Evolutionary conservation across 2,888 invertebrate species (phyloP).

Genomic region (Sclerodermus sp.): DNA sequence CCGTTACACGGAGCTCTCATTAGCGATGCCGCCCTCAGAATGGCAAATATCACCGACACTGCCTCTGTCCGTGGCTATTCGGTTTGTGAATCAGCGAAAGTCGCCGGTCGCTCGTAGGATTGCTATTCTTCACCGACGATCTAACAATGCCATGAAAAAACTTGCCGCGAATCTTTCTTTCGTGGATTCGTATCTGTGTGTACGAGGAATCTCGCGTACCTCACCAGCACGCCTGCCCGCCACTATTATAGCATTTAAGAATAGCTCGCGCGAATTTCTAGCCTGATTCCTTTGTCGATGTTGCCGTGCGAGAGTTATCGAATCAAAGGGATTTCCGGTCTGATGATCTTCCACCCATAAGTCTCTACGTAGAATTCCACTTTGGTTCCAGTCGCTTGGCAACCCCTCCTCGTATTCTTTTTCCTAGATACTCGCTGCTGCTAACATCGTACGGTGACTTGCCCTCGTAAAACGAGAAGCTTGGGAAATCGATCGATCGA

Average conservation of each 20-base stretch:
- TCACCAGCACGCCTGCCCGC: neutral
- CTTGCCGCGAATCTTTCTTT: too few relatives aligned
- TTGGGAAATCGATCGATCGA: too few relatives aligned
- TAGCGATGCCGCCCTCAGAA: too few relatives aligned
- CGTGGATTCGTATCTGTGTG: too few relatives aligned
- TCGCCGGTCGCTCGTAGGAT: neutral
- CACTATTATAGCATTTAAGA: constrained; percentile 20
- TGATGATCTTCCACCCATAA: constrained; percentile 23
- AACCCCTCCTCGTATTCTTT: constrained; percentile 12
- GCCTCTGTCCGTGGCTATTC: too few relatives aligned
- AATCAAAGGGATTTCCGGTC: constrained; percentile 25
- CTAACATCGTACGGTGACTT: neutral
- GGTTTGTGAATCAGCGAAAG: too few relatives aligned
- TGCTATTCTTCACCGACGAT: neutral
- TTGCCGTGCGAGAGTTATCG: constrained; percentile 6
- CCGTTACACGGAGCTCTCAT: too few relatives aligned
- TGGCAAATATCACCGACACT: too few relatives aligned
- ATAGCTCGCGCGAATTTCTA: constrained; percentile 30
- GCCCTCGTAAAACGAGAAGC: neutral
- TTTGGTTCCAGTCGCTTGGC: constrained; percentile 41
- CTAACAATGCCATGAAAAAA: neutral
- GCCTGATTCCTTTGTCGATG: constrained; percentile 31
- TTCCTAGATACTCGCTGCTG: too few relatives aligned
- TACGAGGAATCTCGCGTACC: too few relatives aligned
- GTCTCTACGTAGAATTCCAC: constrained; percentile 32